These are phyloP conservation scores for Chamaea fasciata DNA, from an alignment of 2,113 vertebrate species.

Conservation along the genomic window DNA sequence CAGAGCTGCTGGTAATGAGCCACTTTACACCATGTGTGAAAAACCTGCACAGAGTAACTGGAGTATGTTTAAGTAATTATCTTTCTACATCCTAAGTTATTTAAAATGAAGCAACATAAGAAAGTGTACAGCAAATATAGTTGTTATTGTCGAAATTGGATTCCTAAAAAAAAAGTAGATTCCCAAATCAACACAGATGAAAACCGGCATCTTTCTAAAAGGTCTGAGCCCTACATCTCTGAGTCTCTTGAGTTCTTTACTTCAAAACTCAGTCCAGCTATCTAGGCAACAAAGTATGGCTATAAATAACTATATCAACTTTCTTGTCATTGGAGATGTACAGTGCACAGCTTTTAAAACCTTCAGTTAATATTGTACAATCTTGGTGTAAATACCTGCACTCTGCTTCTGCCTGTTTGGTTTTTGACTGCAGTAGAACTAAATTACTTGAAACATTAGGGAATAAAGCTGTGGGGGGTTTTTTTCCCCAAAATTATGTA, in stretches of 20 bases:
- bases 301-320: background rate
- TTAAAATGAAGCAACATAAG: background rate
- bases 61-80: background rate
- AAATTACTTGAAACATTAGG: background rate
- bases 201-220: background rate
- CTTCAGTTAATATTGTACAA: background rate
- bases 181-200: background rate
- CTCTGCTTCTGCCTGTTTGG: background rate
- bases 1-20: background rate
- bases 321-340: background rate
- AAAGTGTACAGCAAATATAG: background rate
- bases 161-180: background rate
- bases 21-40: rapidly evolving
- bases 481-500: background rate
- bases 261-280: background rate
- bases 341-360: background rate
- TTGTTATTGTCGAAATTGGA: background rate
- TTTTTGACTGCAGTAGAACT: background rate
- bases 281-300: background rate
- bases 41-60: background rate
- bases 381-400: background rate
- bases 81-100: background rate
- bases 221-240: background rate
- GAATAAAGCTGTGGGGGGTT: background rate
- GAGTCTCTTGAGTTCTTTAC: rapidly evolving